phyloP scores from a whole-genome alignment of 2,113 vertebrate species.

The Pimephales promelas region DNA sequence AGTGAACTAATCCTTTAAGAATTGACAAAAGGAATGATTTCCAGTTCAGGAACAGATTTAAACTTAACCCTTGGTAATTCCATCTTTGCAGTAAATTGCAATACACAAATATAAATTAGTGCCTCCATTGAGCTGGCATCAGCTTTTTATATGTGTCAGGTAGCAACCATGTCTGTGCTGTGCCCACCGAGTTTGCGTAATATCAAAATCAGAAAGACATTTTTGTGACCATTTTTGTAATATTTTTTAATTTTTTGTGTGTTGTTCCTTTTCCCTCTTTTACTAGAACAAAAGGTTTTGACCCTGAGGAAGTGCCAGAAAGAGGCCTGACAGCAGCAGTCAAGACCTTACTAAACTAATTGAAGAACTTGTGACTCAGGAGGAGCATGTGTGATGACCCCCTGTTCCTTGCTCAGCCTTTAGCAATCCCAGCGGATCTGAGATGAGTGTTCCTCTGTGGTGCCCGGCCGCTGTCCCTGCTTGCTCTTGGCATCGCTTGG shows the following conservation, averaged over 20 bases:
- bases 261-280: constrained; percentile 43
- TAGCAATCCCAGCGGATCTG: constrained; percentile 10
- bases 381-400: constrained; percentile 60
- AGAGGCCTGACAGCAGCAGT: background rate
- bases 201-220: background rate
- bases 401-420: constrained; percentile 11
- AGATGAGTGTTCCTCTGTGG: constrained; percentile 70
- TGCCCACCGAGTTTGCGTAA: background rate
- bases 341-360: constrained; percentile 8
- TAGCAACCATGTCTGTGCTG: background rate
- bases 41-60: background rate
- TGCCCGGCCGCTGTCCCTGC: constrained; percentile 59
- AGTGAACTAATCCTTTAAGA: too few species aligned
- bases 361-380: constrained; percentile 26
- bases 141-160: constrained; percentile 1
- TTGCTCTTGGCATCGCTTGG: constrained; percentile 63
- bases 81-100: background rate
- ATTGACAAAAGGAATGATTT: background rate
- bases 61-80: background rate
- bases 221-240: background rate
- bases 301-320: constrained; percentile 40
- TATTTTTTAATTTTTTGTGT: constrained; percentile 3
- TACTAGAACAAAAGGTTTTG: constrained; percentile 57
- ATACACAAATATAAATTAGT: background rate
- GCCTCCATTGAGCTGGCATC: constrained; percentile 5